Percentiles rank a stretch among this genome's conserved stretches.
phyloP scores from a whole-genome alignment of 2,888 invertebrate genomes.

The Macrosiphum euphorbiae region DNA sequence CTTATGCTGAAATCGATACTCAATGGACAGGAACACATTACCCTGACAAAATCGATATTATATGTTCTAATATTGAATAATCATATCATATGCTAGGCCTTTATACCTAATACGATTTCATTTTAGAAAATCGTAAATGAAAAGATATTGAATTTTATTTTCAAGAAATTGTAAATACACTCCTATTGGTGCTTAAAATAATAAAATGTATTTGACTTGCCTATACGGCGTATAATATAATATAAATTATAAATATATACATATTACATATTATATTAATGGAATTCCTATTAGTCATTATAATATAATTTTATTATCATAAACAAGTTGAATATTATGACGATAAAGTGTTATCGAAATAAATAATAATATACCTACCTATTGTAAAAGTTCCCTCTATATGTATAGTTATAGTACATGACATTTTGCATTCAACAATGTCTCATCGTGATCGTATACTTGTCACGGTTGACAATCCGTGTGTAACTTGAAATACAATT shows the following conservation, averaged over 20 bases:
- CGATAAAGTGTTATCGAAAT: neutral
- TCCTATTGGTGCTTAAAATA: neutral
- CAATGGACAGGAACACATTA: neutral
- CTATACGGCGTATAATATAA: neutral
- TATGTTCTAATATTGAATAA: neutral
- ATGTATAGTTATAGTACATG: neutral
- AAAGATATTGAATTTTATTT: neutral
- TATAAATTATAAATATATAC: neutral
- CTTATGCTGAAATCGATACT: conserved; percentile 24
- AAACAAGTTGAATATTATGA: neutral
- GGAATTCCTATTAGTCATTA: neutral
- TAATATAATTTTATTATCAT: too few species aligned
- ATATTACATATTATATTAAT: neutral
- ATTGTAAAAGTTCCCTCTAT: neutral
- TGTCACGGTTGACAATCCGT: neutral
- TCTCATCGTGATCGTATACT: neutral
- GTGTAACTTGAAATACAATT: neutral
- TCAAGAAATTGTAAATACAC: neutral
- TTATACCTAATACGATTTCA: neutral
- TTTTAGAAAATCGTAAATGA: neutral
- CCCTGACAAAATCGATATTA: neutral
- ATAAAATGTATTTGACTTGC: neutral
- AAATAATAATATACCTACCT: too few species aligned
- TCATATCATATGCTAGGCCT: neutral
- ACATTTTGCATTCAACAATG: neutral